Evolutionary conservation across 2,113 vertebrate species (phyloP), one percentile per base, ranked within the genome.

Genomic region (Rynchops niger): DNA sequence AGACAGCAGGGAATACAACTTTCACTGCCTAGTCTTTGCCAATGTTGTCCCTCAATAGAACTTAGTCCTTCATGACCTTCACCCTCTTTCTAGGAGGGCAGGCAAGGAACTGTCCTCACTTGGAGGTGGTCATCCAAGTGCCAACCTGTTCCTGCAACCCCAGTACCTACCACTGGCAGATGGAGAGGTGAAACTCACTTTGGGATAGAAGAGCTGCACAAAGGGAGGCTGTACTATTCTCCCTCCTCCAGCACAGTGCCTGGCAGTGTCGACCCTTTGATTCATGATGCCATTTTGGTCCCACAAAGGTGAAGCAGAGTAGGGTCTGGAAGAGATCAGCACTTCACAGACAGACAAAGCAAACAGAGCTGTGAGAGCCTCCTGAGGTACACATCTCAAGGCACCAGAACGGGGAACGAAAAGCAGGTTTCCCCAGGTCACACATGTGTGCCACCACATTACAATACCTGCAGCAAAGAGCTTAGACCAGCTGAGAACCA

Each of bases 211-310:
- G 3, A 55, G 9, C 22, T 38, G 59, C 59, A 26, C 15, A 42
- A 49, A 73, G 4, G 13, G 15, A 61, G 11, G 18, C 11, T 59
- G 5, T 61, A 15, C 4, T 22, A 3, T 32, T 65, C 36, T 53
- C 25, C 27, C 9, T 21, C 14, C 27, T 6, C 2, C 62, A 29
- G 8, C 2, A 0, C 27, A 43, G 20, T 74, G 36, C 26, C 47
- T 49, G 42, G 6, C 15, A 82, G 21, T 2, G 1, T 36, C 0
- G 0, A 4, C 9, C 12, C 42, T 86, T 62, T 34, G 25, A 42
- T 72, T 80, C 11, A 12, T 12, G 5, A 30, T 26, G 25, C 9
- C 11, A 8, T 9, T 20, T 78, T 59, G 13, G 19, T 73, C 32
- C 17, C 15, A 42, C 0, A 4, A 38, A 43, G 5, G 26, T 0